Conservation (phyloP, 2,888 invertebrate species). For the Argyra leucocephala region DNA sequence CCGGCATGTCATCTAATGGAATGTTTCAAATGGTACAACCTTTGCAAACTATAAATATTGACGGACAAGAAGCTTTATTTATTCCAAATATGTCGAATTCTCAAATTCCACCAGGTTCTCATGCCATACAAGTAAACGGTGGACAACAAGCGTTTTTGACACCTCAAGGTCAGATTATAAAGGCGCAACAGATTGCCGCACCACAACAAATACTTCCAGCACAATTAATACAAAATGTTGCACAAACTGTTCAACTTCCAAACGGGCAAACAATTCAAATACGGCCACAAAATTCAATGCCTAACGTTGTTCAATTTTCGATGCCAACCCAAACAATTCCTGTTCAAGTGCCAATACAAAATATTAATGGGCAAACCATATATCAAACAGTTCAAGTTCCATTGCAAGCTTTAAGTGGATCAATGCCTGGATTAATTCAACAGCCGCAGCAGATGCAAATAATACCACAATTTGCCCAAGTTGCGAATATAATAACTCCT, state of each 20-base stretch:
- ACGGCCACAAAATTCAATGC: slow-evolving; percentile 45
- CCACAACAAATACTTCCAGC: slow-evolving; percentile 47
- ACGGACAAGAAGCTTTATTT: slow-evolving; percentile 86
- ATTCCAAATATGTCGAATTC: slow-evolving; percentile 67
- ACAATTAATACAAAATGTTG: slow-evolving; percentile 62
- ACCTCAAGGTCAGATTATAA: slow-evolving; percentile 61
- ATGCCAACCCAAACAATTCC: slow-evolving; percentile 60
- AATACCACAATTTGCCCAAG: slow-evolving; percentile 74
- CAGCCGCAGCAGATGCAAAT: slow-evolving; percentile 57
- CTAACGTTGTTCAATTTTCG: slow-evolving; percentile 42
- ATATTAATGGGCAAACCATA: slow-evolving; percentile 76
- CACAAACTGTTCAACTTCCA: slow-evolving; percentile 59
- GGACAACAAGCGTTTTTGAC: slow-evolving; percentile 49
- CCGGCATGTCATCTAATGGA: slow-evolving; percentile 29
- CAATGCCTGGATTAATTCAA: slow-evolving; percentile 52
- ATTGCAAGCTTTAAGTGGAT: slow-evolving; percentile 58
- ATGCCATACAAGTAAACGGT: slow-evolving; percentile 47
- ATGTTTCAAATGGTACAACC: slow-evolving; percentile 54
- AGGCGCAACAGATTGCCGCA: slow-evolving; percentile 51
- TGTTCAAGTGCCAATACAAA: slow-evolving; percentile 57
- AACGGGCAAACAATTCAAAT: slow-evolving; percentile 64
- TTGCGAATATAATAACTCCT: slow-evolving; percentile 77
- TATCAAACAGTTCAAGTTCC: slow-evolving; percentile 94
- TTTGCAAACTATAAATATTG: slow-evolving; percentile 84
- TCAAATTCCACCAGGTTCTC: slow-evolving; percentile 39